A percentile compares a stretch with the other conserved stretches of the same genome.
Conservation (phyloP, 2,797 vertebrate species). For the Lophius americanus region DNA sequence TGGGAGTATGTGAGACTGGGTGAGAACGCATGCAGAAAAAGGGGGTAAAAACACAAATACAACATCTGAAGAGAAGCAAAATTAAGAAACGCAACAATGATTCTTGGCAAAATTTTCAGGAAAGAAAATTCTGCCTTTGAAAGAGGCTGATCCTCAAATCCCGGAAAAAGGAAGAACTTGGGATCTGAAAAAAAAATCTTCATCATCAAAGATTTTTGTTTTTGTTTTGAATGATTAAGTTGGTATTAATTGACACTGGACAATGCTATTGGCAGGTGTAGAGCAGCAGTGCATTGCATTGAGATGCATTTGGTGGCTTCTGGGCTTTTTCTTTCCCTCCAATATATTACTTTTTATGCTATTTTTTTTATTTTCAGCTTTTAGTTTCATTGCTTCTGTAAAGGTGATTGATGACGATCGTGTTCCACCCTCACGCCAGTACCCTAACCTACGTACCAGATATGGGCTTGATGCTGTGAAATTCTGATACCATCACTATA, state of each 20-base stretch:
- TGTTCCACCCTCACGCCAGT: conserved; percentile 80
- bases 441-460: conserved; percentile 87
- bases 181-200: conserved; percentile 71
- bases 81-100: conserved; percentile 66
- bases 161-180: conserved; percentile 78
- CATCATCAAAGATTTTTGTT: conserved; percentile 83
- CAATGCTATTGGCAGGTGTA: conserved; percentile 88
- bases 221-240: conserved; percentile 75
- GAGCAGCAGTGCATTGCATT: conserved; percentile 85
- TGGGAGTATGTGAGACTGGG: conserved; percentile 84
- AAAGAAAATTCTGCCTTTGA: conserved; percentile 85
- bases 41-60: conserved; percentile 61
- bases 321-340: conserved; percentile 90
- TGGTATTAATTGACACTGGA: conserved; percentile 97
- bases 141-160: conserved; percentile 86
- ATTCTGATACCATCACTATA: conserved; percentile 86
- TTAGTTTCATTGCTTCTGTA: conserved; percentile 93
- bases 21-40: conserved; percentile 92
- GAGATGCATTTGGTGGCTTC: conserved; percentile 84
- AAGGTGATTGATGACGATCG: conserved; percentile 87
- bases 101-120: conserved; percentile 68
- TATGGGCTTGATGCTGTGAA: conserved; percentile 93
- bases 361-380: conserved; percentile 87
- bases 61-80: conserved; percentile 77
- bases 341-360: conserved; percentile 84